Percentiles rank a stretch among this genome's conserved stretches.
phyloP scores from a whole-genome alignment of 2,797 vertebrate species.

The Liasis olivaceus region DNA sequence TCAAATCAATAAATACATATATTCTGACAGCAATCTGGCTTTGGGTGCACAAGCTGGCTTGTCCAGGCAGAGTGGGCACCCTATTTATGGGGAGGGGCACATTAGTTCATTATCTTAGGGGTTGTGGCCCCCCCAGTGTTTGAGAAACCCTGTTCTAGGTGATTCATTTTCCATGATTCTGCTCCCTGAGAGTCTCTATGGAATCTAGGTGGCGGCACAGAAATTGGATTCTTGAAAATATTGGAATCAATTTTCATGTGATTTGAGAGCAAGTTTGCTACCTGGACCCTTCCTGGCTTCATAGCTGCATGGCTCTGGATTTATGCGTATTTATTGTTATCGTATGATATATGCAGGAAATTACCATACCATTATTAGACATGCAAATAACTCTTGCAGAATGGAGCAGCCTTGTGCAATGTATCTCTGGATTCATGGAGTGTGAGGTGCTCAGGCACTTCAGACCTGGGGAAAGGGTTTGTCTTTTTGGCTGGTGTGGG shows the following conservation, averaged over 20 bases:
- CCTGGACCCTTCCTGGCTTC: background rate
- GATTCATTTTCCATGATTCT: background rate
- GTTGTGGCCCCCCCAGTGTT: too few species aligned
- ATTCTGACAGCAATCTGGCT: too few species aligned
- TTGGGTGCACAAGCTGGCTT: too few species aligned
- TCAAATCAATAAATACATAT: too few species aligned
- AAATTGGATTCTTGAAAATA: background rate
- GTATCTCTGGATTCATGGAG: background rate
- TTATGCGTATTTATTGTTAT: background rate
- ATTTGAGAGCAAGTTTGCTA: background rate
- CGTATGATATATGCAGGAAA: background rate
- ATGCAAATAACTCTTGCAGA: background rate
- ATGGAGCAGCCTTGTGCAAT: background rate
- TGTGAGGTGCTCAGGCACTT: background rate
- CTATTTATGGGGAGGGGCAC: too few species aligned
- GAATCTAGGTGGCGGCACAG: background rate
- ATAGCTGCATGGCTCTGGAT: too few species aligned
- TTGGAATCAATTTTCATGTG: background rate
- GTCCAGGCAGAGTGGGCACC: too few species aligned
- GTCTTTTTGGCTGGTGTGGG: too few species aligned
- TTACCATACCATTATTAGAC: too few species aligned
- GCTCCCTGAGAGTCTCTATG: background rate
- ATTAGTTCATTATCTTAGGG: too few species aligned
- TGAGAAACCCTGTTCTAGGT: background rate
- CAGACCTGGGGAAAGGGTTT: background rate